These are phyloP conservation scores for Anorthoa munda DNA, from an alignment of 2,888 invertebrate genomes.

Conservation along the genomic window DNA sequence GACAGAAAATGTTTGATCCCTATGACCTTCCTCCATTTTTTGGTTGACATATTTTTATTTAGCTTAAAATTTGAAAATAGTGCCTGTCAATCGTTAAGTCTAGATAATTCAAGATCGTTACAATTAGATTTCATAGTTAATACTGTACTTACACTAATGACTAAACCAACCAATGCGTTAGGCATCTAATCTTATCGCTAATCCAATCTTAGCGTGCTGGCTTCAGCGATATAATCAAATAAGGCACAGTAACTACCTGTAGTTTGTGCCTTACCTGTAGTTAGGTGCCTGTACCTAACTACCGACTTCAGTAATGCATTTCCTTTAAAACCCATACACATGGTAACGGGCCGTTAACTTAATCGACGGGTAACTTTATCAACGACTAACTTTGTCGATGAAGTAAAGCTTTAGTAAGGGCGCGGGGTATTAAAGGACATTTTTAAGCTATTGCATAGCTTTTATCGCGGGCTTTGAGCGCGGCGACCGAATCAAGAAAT, in stretches of 20 bases:
- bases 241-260: not conserved
- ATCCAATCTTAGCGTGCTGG: slow-evolving; percentile 41
- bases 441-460: too few relatives aligned
- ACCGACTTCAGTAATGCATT: slow-evolving; percentile 39
- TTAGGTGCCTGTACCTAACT: not conserved
- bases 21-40: too few relatives aligned
- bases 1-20: too few relatives aligned
- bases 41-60: too few relatives aligned
- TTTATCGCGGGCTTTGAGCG: too few relatives aligned
- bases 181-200: slow-evolving; percentile 36
- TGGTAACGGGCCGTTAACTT: slow-evolving; percentile 41
- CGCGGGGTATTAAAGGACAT: not conserved
- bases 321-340: slow-evolving; percentile 41
- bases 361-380: slow-evolving; percentile 40
- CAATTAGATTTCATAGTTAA: not conserved
- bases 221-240: slow-evolving; percentile 40
- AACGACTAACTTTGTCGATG: slow-evolving; percentile 27
- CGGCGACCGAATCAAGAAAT: too few relatives aligned
- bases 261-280: not conserved
- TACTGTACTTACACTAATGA: slow-evolving; percentile 19
- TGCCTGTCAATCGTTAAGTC: not conserved
- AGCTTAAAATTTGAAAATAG: not conserved
- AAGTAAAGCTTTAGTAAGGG: not conserved
- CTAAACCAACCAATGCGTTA: slow-evolving; percentile 27
- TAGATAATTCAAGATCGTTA: not conserved